Base-by-base conservation (phyloP, 1,140 invertebrate genomes). In the Popillia japonica region DNA sequence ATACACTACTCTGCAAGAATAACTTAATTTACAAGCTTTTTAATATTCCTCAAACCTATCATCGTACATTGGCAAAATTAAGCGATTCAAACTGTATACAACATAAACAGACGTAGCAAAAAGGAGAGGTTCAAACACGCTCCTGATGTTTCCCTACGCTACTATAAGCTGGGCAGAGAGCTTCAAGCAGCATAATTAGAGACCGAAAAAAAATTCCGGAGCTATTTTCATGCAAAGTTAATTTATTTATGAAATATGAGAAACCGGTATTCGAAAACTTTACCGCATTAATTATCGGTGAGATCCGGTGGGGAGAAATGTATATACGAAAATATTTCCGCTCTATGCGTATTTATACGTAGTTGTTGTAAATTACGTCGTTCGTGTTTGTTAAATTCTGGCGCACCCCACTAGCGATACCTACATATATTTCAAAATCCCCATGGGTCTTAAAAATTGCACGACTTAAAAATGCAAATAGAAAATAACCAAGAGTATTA, bases 231-330 rank as follows among this genome's bases (percentile, higher is more conserved):
- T 76, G 41, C 44, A 55, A 76, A 55, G 75, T 55, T 76, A 76
- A 76, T 76, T 55, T 76, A 76, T 76, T 76, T 76, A 76, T 76
- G 75, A 76, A 76, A 48, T 76, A 76, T 76, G 75, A 42, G 44
- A 42, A 55, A 76, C 42, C 41, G 75, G 75, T 76, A 34, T 55
- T 34, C 75, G 22, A 27, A 55, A 76, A 27, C 11, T 55, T 74
- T 44, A 22, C 23, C 23, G 75, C 75, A 76, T 76, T 76, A 76
- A 76, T 76, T 76, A 76, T 74, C 27, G 61, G 22, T 22, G 61
- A 34, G 27, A 27, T 68, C 11, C 27, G 61, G 61, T 68, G 22
- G 22, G 22, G 61, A 17, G 17, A 27, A 68, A 68, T 68, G 61
- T 22, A 68, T 68, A 20, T 22, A 68, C 27, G 72, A 74, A 74